Base-by-base conservation (phyloP, 1,140 invertebrate genomes). In the Metopolophium dirhodum region DNA sequence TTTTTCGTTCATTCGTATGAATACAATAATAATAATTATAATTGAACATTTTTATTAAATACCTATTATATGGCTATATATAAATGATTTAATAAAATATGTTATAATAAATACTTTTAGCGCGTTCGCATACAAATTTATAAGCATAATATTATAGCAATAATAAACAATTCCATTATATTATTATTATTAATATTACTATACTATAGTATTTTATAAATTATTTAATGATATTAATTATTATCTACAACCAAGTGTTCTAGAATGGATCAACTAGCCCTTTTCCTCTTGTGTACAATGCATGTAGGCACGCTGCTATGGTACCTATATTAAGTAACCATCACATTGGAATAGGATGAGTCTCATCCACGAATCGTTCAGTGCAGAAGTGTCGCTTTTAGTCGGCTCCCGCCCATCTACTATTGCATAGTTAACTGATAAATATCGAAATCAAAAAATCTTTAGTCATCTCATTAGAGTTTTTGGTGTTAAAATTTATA, bases 141-240 rank as follows among this genome's bases (percentile, higher is more conserved):
- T 37, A 45, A 41, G 23, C 83, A 85, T 85, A 49, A 85, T 85
- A 49, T 47, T n/a, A 49, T n/a, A 86, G 41, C 41, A 87, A 49
- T 47, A 87, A 88, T 26, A 85, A 86, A 88, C 47, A 47, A 88
- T 88, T 88, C 86, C 86, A 88, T 51, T 88, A 88, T 35, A 88
- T 88, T 88, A 88, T 87, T 51, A 87, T 49, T 87, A 87, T n/a
- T 87, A 83, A 45, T 85, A 85, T 45, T 85, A 45, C 18, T 85
- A 88, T 51, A 88, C 41, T 23, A 85, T 85, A 85, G 37, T 85
- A 41, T 85, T 85, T 85, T 85, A 85, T 85, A 45, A 85, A 85
- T 26, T 85, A 85, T 85, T 85, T 41, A 41, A 41, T 83, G 22
- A 37, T 37, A 37, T 83, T 83, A 83, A 61, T 30, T 83, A 85